Evolutionary conservation across 2,113 vertebrate genomes (phyloP).

Genomic region (Montifringilla adamsi): DNA sequence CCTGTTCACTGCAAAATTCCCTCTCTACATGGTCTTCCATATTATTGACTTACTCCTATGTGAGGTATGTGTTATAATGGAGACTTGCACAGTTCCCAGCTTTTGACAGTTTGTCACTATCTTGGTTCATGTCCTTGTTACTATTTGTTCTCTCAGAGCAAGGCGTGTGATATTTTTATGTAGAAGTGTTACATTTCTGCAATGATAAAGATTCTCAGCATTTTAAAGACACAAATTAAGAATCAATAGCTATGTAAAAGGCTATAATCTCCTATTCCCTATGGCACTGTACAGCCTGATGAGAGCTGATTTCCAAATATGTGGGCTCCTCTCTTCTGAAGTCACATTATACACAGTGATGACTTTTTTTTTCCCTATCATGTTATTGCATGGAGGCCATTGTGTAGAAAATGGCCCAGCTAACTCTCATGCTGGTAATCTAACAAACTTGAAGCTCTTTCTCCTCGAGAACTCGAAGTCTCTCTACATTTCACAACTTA

Average conservation of each 20-base stretch:
- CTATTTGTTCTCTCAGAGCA: not conserved
- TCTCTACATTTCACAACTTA: not conserved
- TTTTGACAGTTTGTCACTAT: not conserved
- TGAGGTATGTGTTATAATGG: constrained; percentile 78
- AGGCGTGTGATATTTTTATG: not conserved
- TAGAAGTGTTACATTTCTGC: not conserved
- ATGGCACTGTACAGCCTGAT: not conserved
- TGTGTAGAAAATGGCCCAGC: not conserved
- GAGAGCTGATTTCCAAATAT: not conserved
- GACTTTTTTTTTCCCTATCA: not conserved
- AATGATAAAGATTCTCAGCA: not conserved
- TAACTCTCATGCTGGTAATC: not conserved
- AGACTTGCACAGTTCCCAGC: not conserved
- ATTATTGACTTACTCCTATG: constrained; percentile 97
- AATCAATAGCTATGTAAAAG: not conserved
- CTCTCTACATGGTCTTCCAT: constrained; percentile 99
- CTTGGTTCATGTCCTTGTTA: not conserved
- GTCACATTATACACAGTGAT: not conserved
- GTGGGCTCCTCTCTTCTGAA: not conserved
- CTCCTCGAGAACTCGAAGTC: not conserved
- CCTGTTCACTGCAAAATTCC: constrained; percentile 97
- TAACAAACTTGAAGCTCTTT: not conserved
- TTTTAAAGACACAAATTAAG: not conserved
- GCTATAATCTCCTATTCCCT: not conserved
- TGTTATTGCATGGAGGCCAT: not conserved